These are phyloP conservation scores for Caenorhabditis sp. DNA, from an alignment of 2,888 invertebrate genomes.

Conservation along the genomic window DNA sequence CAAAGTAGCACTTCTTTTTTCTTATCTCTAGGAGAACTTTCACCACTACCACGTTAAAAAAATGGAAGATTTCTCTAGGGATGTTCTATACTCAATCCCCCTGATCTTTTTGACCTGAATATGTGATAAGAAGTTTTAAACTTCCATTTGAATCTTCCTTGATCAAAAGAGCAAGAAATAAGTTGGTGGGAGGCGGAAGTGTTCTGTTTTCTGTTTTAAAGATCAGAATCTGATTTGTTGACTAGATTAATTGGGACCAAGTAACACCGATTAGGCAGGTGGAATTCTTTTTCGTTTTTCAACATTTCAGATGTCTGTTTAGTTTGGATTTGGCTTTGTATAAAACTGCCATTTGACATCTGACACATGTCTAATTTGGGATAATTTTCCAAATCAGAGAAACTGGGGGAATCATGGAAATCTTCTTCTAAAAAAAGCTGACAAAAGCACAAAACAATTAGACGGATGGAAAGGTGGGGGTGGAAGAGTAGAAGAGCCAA, in stretches of 20 bases:
- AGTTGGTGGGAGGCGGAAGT: neutral
- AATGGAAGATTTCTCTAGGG: neutral
- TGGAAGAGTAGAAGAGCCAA: neutral
- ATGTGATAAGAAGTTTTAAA: neutral
- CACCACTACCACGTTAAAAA: slow-evolving; percentile 2
- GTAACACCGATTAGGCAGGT: neutral
- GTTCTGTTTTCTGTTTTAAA: slow-evolving; percentile 3
- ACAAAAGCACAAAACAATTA: neutral
- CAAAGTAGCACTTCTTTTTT: neutral
- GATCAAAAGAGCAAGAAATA: slow-evolving; percentile 2
- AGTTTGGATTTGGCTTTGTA: neutral
- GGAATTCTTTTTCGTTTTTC: neutral
- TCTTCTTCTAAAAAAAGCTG: no score
- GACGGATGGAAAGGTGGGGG: neutral
- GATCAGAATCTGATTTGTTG: neutral
- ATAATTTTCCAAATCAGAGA: no score
- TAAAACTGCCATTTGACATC: no score
- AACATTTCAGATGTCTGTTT: neutral
- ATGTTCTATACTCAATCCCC: neutral
- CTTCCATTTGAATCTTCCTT: neutral
- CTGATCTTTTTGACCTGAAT: neutral
- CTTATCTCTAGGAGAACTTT: neutral
- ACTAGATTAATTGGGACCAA: neutral
- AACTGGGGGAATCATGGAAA: no score
- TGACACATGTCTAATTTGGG: no score